phyloP scores from a whole-genome alignment of 2,888 invertebrate genomes.

The Tinea pellionella region DNA sequence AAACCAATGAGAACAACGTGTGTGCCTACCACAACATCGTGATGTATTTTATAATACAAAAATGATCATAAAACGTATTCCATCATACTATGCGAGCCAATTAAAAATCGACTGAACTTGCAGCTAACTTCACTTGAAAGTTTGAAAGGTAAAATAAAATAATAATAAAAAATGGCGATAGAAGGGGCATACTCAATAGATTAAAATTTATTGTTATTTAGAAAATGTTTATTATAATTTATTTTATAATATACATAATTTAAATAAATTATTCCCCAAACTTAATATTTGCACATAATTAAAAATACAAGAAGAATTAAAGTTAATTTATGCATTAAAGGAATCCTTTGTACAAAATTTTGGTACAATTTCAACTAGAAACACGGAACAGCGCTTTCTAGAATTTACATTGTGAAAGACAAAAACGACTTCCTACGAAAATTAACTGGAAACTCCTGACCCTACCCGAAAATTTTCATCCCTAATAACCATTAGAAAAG shows the following conservation, averaged over 20 bases:
- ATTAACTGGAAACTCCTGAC: conserved; percentile 10
- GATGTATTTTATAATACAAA: too few relatives aligned
- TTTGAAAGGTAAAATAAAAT: too few relatives aligned
- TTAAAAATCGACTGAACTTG: too few relatives aligned
- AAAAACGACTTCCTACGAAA: conserved; percentile 7
- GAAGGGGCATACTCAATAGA: too few relatives aligned
- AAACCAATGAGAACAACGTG: background rate
- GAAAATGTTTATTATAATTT: too few relatives aligned
- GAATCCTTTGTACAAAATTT: background rate
- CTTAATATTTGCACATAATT: background rate
- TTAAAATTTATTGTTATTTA: too few relatives aligned
- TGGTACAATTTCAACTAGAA: background rate
- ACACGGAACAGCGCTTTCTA: conserved; percentile 4
- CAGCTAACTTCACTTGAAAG: too few relatives aligned
- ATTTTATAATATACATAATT: too few relatives aligned
- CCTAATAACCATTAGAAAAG: conserved; percentile 10
- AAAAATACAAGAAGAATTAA: background rate
- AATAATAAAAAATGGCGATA: too few relatives aligned
- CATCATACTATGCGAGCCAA: too few relatives aligned
- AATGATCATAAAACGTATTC: too few relatives aligned
- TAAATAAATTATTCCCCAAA: too few relatives aligned
- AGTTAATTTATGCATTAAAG: background rate
- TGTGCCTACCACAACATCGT: conserved; percentile 3
- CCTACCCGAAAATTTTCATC: conserved; percentile 9
- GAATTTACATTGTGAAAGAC: conserved; percentile 3